Percentiles rank a stretch among this genome's conserved stretches.
Conservation (phyloP, 2,888 invertebrate genomes). For the Campoplex nolae region DNA sequence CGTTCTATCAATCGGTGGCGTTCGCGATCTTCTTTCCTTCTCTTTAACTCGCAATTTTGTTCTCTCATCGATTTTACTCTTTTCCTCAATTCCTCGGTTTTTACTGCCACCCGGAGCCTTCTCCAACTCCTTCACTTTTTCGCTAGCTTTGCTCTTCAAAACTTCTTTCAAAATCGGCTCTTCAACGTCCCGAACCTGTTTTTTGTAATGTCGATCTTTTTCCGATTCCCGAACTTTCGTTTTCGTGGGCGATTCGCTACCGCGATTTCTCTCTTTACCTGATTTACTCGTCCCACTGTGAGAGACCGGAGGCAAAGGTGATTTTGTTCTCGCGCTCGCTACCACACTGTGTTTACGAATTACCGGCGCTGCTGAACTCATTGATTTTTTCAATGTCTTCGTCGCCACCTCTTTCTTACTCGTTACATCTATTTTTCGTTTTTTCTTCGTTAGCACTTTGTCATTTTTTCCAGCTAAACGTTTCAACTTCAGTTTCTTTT, state of each 20-base stretch:
- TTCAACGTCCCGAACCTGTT: constrained; percentile 74
- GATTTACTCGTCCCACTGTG: constrained; percentile 72
- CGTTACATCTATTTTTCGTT: constrained; percentile 79
- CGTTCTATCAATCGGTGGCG: constrained; percentile 79
- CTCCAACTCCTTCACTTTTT: constrained; percentile 78
- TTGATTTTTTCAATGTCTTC: constrained; percentile 62
- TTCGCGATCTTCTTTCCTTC: constrained; percentile 81
- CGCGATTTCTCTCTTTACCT: constrained; percentile 79
- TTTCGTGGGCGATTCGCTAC: constrained; percentile 78
- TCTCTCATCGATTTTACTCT: constrained; percentile 78
- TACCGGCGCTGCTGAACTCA: constrained; percentile 46
- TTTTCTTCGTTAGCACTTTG: constrained; percentile 78
- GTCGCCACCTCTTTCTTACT: constrained; percentile 71
- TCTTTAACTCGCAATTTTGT: constrained; percentile 80
- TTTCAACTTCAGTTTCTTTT: constrained; percentile 82
- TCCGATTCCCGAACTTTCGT: constrained; percentile 70
- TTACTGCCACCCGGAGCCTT: constrained; percentile 72
- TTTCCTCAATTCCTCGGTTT: constrained; percentile 76
- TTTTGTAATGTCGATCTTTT: constrained; percentile 78
- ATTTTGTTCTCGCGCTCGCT: constrained; percentile 70
- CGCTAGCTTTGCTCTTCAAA: constrained; percentile 74
- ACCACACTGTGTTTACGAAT: constrained; percentile 71
- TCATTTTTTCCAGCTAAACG: constrained; percentile 80
- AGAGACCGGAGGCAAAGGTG: constrained; percentile 73
- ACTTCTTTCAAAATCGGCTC: constrained; percentile 73